phyloP scores from a whole-genome alignment of 2,113 vertebrate genomes.

The Illadopsis cleaveri region DNA sequence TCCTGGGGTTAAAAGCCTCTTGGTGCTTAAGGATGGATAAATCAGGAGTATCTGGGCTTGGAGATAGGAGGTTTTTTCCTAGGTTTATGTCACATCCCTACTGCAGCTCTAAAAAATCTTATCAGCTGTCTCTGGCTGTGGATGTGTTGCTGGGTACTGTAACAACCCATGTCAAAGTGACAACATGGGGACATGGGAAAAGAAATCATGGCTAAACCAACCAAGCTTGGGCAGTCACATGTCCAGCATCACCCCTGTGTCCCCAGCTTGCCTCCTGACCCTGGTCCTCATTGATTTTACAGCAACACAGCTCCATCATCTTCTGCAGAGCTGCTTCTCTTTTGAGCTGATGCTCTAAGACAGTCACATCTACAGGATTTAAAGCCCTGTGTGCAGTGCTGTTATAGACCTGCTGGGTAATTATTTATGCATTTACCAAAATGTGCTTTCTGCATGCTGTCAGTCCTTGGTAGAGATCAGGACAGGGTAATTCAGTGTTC shows the following conservation, averaged over 20 bases:
- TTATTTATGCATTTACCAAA: not conserved
- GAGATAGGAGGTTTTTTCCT: fast-evolving
- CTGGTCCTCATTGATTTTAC: not conserved
- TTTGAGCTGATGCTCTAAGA: not conserved
- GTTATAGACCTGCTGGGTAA: not conserved
- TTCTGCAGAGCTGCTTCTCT: not conserved
- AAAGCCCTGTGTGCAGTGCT: not conserved
- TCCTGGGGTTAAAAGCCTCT: not conserved
- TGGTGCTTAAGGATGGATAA: not conserved
- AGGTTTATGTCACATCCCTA: not conserved
- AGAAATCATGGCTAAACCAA: not conserved
- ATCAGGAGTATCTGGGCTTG: not conserved
- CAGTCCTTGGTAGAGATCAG: not conserved
- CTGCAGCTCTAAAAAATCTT: not conserved
- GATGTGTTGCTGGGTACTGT: not conserved
- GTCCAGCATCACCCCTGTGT: not conserved
- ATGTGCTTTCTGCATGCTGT: not conserved
- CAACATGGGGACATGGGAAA: fast-evolving
- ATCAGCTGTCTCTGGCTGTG: not conserved
- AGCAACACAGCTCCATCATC: not conserved
- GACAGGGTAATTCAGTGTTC: not conserved
- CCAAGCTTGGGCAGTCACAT: not conserved
- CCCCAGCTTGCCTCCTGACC: not conserved
- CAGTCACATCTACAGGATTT: not conserved
- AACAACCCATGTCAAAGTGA: not conserved